phyloP scores from a whole-genome alignment of 2,113 vertebrate species.

The Ceyx margarethae region DNA sequence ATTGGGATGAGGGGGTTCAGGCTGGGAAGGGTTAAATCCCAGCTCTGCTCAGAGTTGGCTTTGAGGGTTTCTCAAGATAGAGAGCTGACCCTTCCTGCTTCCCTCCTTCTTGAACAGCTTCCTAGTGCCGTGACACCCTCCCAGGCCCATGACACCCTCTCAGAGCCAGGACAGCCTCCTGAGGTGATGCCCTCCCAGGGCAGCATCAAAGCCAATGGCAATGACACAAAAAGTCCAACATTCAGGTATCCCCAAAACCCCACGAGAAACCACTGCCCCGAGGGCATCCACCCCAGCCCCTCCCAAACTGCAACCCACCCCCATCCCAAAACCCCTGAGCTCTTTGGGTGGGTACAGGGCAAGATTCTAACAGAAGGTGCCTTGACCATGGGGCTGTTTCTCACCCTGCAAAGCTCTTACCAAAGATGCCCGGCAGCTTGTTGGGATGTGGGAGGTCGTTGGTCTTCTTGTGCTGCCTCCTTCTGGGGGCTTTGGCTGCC shows the following conservation, averaged over 20 bases:
- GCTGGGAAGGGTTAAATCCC: background rate
- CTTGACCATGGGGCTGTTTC: accelerated
- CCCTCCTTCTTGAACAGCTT: background rate
- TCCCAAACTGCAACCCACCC: background rate
- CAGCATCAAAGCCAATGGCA: background rate
- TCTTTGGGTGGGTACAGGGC: accelerated
- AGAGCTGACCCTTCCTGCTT: background rate
- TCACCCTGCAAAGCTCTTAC: conserved; percentile 56
- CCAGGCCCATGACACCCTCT: background rate
- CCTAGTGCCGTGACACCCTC: background rate
- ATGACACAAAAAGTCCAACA: background rate
- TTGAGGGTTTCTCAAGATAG: background rate
- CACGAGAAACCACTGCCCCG: accelerated
- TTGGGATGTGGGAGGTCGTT: conserved; percentile 84
- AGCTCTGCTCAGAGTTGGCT: background rate
- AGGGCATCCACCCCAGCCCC: background rate
- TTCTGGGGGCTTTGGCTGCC: conserved; percentile 75
- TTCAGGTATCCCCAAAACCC: background rate
- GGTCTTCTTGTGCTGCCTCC: conserved; percentile 80
- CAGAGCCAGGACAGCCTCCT: background rate
- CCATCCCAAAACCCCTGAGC: background rate
- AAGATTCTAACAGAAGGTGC: background rate
- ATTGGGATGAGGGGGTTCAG: accelerated
- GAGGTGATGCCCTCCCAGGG: background rate
- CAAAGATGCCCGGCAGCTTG: conserved; percentile 81